Evolutionary conservation across 2,888 invertebrate species (phyloP), one percentile per base, ranked within the genome.

Genomic region (Pomacea canaliculata): DNA sequence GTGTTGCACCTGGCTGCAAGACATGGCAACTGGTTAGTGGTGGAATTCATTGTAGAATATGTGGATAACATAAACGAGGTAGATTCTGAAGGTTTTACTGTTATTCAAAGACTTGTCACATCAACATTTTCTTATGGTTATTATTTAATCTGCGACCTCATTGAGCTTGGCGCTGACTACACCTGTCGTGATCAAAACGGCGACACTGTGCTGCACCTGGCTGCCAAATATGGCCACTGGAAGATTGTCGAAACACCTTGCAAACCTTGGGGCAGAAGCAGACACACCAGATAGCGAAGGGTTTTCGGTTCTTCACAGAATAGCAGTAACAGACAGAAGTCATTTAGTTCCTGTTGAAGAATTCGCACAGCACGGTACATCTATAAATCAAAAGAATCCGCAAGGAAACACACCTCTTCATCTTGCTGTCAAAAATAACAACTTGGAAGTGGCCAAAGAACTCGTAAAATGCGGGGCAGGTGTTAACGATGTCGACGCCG

Each of bases 21-120:
- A 9, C 63, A 27, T 12, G 63, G 10, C 10, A 23, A 27, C 23
- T 63, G 63, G 63, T 23, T 5, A 63, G 0, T 63, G n/a, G 63
- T 63, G 23, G 63, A 63, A 63, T 7, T 16, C 27, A 12, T 63
- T 63, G 27, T 63, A 12, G 10, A 63, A 12, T 12, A 63, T 23
- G 63, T 12, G 63, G 63, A n/a, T 12, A 12, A 63, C 12, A 19
- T 27, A 19, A 7, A 27, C 19, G n/a, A n/a, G 23, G 19, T 7
- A 63, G 63, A 63, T 19, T n/a, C n/a, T n/a, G 63, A 63, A 63
- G 23, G 27, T 63, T 63, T 63, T 12, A 63, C 63, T 63, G 63
- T 63, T 27, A 12, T 63, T 7, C 63, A 63, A 10, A 63, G 63
- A 63, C 51, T 56, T 56, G 51, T 56, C 51, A 16, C 8, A 5